Evolutionary conservation across 2,888 invertebrate species (phyloP).

Genomic region (Aspidiotus rigidus): DNA sequence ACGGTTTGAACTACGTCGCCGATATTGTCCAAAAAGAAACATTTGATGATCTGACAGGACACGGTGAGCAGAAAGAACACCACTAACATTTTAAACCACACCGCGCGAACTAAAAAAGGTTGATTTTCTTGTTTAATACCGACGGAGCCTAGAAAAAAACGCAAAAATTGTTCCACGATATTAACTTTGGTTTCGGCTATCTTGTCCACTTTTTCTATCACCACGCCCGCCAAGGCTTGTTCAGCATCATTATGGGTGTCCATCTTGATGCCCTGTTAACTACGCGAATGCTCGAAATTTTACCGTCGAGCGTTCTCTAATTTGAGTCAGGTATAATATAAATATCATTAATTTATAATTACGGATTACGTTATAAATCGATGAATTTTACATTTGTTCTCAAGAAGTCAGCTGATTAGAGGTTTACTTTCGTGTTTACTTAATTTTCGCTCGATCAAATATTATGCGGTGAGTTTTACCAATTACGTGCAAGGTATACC

Average conservation of each 20-base stretch:
- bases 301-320: too few species aligned
- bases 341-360: too few species aligned
- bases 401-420: too few species aligned
- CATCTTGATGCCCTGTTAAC: constrained; percentile 1
- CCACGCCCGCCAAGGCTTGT: constrained; percentile 15
- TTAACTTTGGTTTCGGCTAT: constrained; percentile 16
- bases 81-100: constrained; percentile 27
- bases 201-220: constrained; percentile 23
- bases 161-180: constrained; percentile 23
- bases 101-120: constrained; percentile 13
- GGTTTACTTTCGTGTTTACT: too few species aligned
- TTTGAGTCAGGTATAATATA: too few species aligned
- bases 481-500: too few species aligned
- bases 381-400: too few species aligned
- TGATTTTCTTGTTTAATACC: constrained; percentile 23
- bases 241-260: not conserved
- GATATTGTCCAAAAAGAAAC: constrained; percentile 6
- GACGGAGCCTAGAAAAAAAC: constrained; percentile 20
- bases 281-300: too few species aligned
- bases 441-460: too few species aligned
- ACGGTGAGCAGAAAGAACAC: constrained; percentile 16
- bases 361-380: too few species aligned
- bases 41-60: constrained; percentile 14
- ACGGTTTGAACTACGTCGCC: constrained; percentile 24
- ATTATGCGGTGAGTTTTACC: too few species aligned